Conservation (phyloP, 1,140 invertebrate species). For the Dendrolimus kikuchii region DNA sequence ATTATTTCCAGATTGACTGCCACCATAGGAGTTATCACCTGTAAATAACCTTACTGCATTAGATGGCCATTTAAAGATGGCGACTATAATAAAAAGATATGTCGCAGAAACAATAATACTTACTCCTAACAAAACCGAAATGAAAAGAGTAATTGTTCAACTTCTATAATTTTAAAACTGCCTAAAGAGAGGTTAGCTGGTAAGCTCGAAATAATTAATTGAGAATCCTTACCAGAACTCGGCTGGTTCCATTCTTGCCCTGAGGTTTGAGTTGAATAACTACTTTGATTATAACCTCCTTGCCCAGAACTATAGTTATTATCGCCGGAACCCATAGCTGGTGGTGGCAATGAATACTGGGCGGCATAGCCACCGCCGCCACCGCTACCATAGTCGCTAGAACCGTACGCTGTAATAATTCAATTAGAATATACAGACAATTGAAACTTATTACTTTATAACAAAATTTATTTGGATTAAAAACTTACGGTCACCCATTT, state of each 20-base stretch:
- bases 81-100: neutral
- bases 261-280: slow-evolving; percentile 38
- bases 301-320: slow-evolving; percentile 40
- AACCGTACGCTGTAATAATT: slow-evolving; percentile 36
- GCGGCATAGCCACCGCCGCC: slow-evolving; percentile 47
- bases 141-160: no score
- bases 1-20: slow-evolving; percentile 35
- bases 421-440: neutral
- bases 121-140: no score
- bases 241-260: slow-evolving; percentile 49
- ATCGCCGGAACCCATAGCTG: slow-evolving; percentile 39
- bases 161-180: no score
- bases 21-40: slow-evolving; percentile 39
- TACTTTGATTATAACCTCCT: slow-evolving; percentile 44
- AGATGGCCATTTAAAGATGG: neutral
- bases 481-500: slow-evolving; percentile 57
- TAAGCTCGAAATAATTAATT: neutral
- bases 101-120: no score
- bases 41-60: slow-evolving; percentile 6
- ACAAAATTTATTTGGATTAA: neutral
- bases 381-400: slow-evolving; percentile 43
- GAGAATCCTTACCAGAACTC: slow-evolving; percentile 36
- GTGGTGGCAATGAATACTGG: slow-evolving; percentile 59
- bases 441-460: neutral
- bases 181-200: neutral